Conservation (phyloP, 1,140 invertebrate genomes). For the Brachionus sp. region DNA sequence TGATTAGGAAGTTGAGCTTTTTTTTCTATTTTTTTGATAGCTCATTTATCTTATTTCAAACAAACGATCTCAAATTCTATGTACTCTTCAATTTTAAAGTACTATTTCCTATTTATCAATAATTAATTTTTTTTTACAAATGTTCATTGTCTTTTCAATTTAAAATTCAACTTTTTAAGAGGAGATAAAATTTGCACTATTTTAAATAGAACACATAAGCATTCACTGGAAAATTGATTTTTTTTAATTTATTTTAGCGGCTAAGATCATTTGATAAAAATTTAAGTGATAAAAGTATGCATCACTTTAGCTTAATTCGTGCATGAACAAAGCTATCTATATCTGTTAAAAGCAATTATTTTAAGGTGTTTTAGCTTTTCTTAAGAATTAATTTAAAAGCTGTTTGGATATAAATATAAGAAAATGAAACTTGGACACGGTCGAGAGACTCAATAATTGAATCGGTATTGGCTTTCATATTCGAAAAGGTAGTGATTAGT, state of each 20-base stretch:
- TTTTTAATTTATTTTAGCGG: background rate
- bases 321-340: background rate
- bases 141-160: background rate
- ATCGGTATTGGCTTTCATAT: background rate
- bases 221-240: background rate
- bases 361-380: background rate
- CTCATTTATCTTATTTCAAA: conserved; percentile 20
- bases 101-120: conserved; percentile 1
- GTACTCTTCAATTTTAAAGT: background rate
- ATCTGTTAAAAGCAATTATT: background rate
- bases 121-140: background rate
- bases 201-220: background rate
- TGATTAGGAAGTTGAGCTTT: conserved; percentile 18
- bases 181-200: background rate
- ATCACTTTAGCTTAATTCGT: background rate
- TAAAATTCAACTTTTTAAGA: background rate
- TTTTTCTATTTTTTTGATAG: background rate
- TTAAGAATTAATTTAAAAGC: background rate
- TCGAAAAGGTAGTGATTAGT: background rate
- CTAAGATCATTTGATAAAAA: background rate
- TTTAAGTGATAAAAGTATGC: background rate
- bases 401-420: background rate
- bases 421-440: background rate
- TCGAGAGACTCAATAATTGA: background rate
- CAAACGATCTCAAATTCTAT: background rate